Base-by-base conservation (phyloP, 2,113 vertebrate species). In the Anser cygnoides region DNA sequence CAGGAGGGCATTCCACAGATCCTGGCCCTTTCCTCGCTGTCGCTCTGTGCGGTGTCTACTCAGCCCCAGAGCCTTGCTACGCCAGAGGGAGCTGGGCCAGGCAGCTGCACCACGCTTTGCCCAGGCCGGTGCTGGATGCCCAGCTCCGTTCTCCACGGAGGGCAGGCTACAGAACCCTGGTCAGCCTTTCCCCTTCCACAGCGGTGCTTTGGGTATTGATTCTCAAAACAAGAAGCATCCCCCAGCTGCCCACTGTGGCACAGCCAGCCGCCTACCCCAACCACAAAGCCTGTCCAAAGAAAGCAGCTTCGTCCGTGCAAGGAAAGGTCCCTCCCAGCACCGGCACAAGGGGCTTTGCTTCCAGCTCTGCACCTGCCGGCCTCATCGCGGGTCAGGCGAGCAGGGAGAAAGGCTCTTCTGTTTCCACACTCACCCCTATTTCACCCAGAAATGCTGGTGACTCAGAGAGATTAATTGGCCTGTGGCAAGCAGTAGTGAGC, bases 361-460 rank as follows among this genome's bases (percentile, higher is more conserved):
- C 61, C 43, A 57, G 84, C 84, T 70, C 89, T 84, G 77, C 82
- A 94, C 93, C 90, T 94, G 93, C 84, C 58, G 8, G 4, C 23
- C 43, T 14, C 65, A 12, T 6, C 35, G 23, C 19, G n/a, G 52
- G 29, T 4, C 41, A 29, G 15, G 39, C 31, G 7, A 50, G 23
- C 73, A n/a, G 73, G n/a, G 73, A 41, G 21, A 70, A 82, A 85
- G 7, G 71, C 13, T 84, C 55, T 62, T 1, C 0, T 3, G 20
- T 10, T 52, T 22, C 41, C 90, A 28, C 39, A 58, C 18, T 22
- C 15, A 15, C 31, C 13, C 44, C 28, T 41, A 10, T 37, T 65
- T 20, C 35, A 49, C 14, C 4, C 2, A 21, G 6, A 61, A 70
- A 62, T 26, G 50, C 49, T 65, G 41, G 14, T 1, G 39, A 9